Evolutionary conservation across 1,140 invertebrate genomes (phyloP).

Genomic region (Saccostrea cuccullata): DNA sequence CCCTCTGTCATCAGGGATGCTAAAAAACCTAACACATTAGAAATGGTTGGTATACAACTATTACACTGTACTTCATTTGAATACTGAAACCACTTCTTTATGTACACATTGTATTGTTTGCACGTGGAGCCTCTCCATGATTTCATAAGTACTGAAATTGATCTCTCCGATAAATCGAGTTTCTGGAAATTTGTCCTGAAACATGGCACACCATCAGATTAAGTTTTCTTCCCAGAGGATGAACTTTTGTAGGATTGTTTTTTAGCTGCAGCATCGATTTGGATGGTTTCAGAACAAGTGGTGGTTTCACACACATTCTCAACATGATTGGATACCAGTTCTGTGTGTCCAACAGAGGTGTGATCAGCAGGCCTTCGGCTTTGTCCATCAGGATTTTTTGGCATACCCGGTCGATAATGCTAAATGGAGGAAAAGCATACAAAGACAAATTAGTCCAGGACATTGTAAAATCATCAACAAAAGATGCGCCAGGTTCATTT

Average conservation of each 20-base stretch:
- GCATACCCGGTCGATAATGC: slow-evolving; percentile 7
- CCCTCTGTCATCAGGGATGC: slow-evolving; percentile 12
- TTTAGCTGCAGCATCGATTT: not conserved
- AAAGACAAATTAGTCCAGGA: slow-evolving; percentile 33
- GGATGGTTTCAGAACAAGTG: slow-evolving; percentile 37
- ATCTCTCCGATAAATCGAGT: slow-evolving; percentile 3
- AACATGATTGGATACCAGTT: slow-evolving; percentile 46
- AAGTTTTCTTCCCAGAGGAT: slow-evolving; percentile 8
- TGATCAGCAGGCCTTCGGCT: slow-evolving; percentile 47
- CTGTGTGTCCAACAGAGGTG: slow-evolving; percentile 57
- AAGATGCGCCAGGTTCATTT: slow-evolving; percentile 54
- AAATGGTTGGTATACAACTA: slow-evolving; percentile 9
- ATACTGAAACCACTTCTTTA: not conserved
- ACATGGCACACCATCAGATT: slow-evolving; percentile 38
- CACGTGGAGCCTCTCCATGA: slow-evolving; percentile 49
- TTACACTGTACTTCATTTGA: not conserved
- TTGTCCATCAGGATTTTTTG: slow-evolving; percentile 55
- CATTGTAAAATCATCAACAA: slow-evolving; percentile 59
- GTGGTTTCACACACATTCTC: slow-evolving; percentile 36
- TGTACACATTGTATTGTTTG: slow-evolving; percentile 38
- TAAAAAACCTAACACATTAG: slow-evolving; percentile 41
- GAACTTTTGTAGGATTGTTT: not conserved
- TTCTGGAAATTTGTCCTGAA: slow-evolving; percentile 44
- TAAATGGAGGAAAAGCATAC: slow-evolving; percentile 21
- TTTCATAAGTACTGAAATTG: slow-evolving; percentile 39